These are phyloP conservation scores for Lordiphosa collinella DNA, from an alignment of 1,140 invertebrate species.

Conservation along the genomic window DNA sequence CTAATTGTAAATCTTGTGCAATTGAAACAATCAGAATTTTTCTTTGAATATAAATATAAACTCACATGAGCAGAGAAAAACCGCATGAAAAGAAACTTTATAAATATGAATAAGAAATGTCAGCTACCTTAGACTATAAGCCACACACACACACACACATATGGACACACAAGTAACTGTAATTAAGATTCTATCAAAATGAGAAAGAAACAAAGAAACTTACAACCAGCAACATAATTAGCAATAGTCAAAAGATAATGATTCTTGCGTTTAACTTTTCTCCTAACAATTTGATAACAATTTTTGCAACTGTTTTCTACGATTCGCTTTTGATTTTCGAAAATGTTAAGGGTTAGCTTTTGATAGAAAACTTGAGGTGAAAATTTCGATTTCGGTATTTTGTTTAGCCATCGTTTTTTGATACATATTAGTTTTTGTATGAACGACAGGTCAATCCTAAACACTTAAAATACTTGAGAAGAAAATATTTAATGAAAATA, in stretches of 20 bases:
- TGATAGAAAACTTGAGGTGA: slow-evolving; percentile 50
- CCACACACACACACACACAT: slow-evolving; percentile 30
- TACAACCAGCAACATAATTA: slow-evolving; percentile 16
- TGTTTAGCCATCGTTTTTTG: slow-evolving; percentile 19
- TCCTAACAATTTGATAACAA: slow-evolving; percentile 20
- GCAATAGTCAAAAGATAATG: slow-evolving; percentile 39
- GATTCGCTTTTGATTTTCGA: slow-evolving; percentile 20
- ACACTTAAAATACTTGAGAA: slow-evolving; percentile 25
- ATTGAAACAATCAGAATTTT: slow-evolving; percentile 79
- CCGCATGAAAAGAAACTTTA: slow-evolving; percentile 9
- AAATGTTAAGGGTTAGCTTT: slow-evolving; percentile 63
- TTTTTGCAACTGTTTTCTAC: slow-evolving; percentile 24
- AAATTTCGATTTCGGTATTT: slow-evolving; percentile 19
- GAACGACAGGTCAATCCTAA: slow-evolving; percentile 53
- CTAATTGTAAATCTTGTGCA: slow-evolving; percentile 80
- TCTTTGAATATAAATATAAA: slow-evolving; percentile 68
- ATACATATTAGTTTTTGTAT: slow-evolving; percentile 38
- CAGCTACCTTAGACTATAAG: slow-evolving; percentile 57
- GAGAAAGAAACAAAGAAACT: slow-evolving; percentile 16
- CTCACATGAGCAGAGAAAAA: slow-evolving; percentile 6
- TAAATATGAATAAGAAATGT: slow-evolving; percentile 24
- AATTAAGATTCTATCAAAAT: slow-evolving; percentile 48
- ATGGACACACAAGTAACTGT: slow-evolving; percentile 37
- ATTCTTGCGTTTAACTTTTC: slow-evolving; percentile 17
- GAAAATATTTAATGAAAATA: slow-evolving; percentile 20